Percentiles rank a stretch among this genome's conserved stretches.
phyloP scores from a whole-genome alignment of 1,140 invertebrate species.

The Apis cerana region DNA sequence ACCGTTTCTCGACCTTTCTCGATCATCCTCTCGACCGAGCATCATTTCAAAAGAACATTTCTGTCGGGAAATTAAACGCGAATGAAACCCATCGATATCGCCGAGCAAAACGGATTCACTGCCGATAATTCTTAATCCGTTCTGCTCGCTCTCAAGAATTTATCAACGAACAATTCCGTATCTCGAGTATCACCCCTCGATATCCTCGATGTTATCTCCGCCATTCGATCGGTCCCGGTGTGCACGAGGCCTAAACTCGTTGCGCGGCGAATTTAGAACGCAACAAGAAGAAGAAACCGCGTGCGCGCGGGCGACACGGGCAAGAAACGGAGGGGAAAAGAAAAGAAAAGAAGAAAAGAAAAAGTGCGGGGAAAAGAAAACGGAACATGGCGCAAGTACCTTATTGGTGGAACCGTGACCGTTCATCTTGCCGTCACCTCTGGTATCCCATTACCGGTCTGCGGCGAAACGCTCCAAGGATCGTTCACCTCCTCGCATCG shows the following conservation, averaged over 20 bases:
- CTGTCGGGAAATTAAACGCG: not conserved
- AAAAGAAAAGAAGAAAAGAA: conserved; percentile 8
- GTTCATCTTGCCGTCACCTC: conserved; percentile 78
- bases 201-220: too few species aligned
- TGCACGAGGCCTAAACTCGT: conserved; percentile 34
- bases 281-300: conserved; percentile 66
- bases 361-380: conserved; percentile 52
- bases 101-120: too few species aligned
- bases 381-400: conserved; percentile 66
- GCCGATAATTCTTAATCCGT: too few species aligned
- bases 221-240: not conserved
- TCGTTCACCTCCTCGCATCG: conserved; percentile 67
- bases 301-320: conserved; percentile 53
- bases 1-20: not conserved
- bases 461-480: conserved; percentile 65
- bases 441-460: conserved; percentile 74
- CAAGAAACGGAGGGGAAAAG: conserved; percentile 26
- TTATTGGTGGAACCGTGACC: conserved; percentile 75
- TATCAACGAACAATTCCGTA: too few species aligned
- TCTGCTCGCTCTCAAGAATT: too few species aligned
- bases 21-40: too few species aligned
- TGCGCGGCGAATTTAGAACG: conserved; percentile 67
- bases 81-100: too few species aligned
- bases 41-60: too few species aligned
- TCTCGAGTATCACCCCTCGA: not conserved